Evolutionary conservation across 2,888 invertebrate genomes (phyloP).

Genomic region (Rhingia campestris): DNA sequence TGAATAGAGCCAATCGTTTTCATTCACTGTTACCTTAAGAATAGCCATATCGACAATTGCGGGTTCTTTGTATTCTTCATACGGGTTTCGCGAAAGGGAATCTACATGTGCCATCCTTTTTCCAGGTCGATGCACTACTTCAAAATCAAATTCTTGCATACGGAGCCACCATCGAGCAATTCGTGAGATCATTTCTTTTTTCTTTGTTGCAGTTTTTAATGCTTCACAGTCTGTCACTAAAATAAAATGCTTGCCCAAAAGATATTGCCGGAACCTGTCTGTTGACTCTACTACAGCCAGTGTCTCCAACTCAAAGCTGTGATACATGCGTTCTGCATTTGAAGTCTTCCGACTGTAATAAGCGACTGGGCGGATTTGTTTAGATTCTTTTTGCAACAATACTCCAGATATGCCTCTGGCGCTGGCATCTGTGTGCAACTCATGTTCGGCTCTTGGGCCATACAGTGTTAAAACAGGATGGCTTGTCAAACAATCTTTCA

Average conservation of each 20-base stretch:
- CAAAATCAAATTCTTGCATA: constrained; percentile 63
- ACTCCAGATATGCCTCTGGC: constrained; percentile 35
- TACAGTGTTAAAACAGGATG: constrained; percentile 33
- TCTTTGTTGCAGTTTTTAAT: constrained; percentile 57
- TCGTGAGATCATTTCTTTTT: constrained; percentile 48
- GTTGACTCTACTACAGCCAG: constrained; percentile 64
- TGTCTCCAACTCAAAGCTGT: constrained; percentile 58
- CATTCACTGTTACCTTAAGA: not conserved
- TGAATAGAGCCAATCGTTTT: not conserved
- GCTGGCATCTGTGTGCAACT: constrained; percentile 54
- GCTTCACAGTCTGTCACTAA: constrained; percentile 63
- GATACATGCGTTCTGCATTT: constrained; percentile 32
- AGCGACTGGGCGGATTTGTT: not conserved
- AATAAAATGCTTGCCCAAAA: constrained; percentile 45
- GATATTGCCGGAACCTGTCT: constrained; percentile 56
- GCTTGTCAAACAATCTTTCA: not conserved
- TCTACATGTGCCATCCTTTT: constrained; percentile 29
- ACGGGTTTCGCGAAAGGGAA: constrained; percentile 11
- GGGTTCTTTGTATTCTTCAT: not conserved
- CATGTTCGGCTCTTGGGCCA: constrained; percentile 9
- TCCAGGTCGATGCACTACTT: constrained; percentile 55
- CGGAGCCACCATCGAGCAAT: constrained; percentile 67
- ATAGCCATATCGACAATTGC: too few species aligned
- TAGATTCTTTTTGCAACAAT: constrained; percentile 43
- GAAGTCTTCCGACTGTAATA: constrained; percentile 59